Evolutionary conservation across 2,888 invertebrate species (phyloP), one percentile per base, ranked within the genome.

Genomic region (Cephus sareptanus): DNA sequence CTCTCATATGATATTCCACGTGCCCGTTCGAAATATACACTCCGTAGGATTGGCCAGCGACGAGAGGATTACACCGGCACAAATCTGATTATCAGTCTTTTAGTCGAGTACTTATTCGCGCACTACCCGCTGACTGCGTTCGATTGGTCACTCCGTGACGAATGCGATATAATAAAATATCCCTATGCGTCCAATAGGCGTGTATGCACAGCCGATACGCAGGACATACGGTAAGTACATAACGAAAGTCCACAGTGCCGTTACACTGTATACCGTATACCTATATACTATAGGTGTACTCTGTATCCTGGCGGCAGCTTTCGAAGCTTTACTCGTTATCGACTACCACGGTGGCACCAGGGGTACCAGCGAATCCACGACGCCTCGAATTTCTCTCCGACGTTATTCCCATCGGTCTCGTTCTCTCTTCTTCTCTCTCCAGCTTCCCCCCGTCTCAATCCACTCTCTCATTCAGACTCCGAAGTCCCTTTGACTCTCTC

Each of bases 401-500:
- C 56, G 56, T 9, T 56, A 56, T 23, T 56, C 56, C 71, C 34
- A 31, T 35, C 35, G 74, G 30, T 35, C 74, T 74, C 56, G 9
- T 74, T 40, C 76, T 40, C 76, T 56, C 76, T 68, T 69, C 13
- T 33, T 69, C 69, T 69, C 70, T 34, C 70, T 23, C 70, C 35
- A n/a, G 73, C 69, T 35, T 69, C 73, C 56, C 31, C 31, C 37
- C n/a, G 12, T 31, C 2, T n/a, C 70, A 68, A 74, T 78, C 11
- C 71, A 73, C 11, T 33, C 75, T 40, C 75, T 79, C 79, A 34
- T 73, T 23, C n/a, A 11, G 37, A 37, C 35, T 34, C 75, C 34
- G 34, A 40, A 74, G 74, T 71, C 73, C 73, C 74, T 34, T 78
- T 73, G 33, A 73, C 74, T 34, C 75, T 71, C 75, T 69, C 56